Evolutionary conservation across 2,113 vertebrate genomes (phyloP).

Genomic region (Corynorhinus townsendii): DNA sequence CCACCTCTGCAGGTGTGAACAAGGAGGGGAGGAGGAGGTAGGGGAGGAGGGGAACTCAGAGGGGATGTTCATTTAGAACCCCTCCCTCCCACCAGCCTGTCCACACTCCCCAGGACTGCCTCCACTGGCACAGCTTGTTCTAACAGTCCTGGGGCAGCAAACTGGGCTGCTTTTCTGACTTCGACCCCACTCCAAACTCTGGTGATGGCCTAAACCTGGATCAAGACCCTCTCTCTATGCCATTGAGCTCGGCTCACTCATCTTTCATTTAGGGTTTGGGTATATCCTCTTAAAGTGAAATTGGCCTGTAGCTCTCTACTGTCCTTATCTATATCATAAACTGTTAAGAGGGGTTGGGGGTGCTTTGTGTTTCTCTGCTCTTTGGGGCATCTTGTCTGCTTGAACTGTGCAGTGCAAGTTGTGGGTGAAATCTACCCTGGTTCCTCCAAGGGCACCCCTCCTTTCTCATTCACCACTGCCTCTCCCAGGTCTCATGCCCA

Average conservation of each 20-base stretch:
- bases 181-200: neutral
- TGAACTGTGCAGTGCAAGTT: neutral
- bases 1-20: neutral
- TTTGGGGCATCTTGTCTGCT: rapidly evolving
- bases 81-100: rapidly evolving
- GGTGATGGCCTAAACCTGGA: too few relatives aligned
- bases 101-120: neutral
- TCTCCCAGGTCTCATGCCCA: neutral
- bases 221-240: rapidly evolving
- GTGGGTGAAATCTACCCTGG: neutral
- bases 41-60: too few relatives aligned
- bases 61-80: neutral
- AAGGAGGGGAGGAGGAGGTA: too few relatives aligned
- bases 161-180: rapidly evolving
- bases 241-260: neutral
- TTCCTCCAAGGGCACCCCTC: neutral
- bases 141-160: neutral
- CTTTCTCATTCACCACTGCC: neutral
- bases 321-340: too few relatives aligned
- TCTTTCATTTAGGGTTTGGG: neutral
- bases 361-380: neutral
- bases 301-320: neutral
- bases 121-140: neutral
- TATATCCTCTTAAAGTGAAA: neutral
- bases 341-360: too few relatives aligned